These are phyloP conservation scores for Ammodramus savannarum DNA, from an alignment of 2,113 vertebrate species.

Conservation along the genomic window DNA sequence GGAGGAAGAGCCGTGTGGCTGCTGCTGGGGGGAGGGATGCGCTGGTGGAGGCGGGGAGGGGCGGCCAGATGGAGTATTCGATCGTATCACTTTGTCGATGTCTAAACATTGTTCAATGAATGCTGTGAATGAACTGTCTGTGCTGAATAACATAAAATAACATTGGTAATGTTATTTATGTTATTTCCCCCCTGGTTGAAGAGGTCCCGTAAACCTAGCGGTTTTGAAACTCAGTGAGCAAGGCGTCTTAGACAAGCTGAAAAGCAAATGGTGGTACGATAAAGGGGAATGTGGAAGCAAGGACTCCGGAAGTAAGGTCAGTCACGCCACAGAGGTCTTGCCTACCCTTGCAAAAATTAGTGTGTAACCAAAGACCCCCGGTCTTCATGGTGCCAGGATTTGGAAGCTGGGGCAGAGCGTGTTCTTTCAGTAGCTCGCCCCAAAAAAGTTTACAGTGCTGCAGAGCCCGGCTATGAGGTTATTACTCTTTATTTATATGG, in stretches of 20 bases:
- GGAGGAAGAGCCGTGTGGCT: constrained; percentile 74
- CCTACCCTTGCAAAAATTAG: constrained; percentile 73
- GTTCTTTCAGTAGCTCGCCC: not conserved
- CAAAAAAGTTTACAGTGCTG: not conserved
- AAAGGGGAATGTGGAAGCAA: constrained; percentile 98
- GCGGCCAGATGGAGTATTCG: constrained; percentile 91
- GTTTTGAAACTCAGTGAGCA: constrained; percentile 99
- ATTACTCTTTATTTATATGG: constrained; percentile 44
- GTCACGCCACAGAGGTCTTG: constrained; percentile 81
- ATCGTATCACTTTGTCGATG: constrained; percentile 92
- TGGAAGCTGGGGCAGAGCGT: constrained; percentile 13
- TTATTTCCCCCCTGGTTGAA: constrained; percentile 98
- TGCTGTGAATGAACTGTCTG: constrained; percentile 85
- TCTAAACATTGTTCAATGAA: constrained; percentile 81
- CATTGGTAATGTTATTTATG: constrained; percentile 99
- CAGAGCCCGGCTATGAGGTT: not conserved
- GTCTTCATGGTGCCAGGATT: constrained; percentile 49
- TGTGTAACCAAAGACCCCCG: constrained; percentile 52
- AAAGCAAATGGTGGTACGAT: constrained; percentile 99
- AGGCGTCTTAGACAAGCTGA: constrained; percentile 99
- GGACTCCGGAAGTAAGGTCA: constrained; percentile 99
- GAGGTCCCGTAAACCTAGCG: constrained; percentile 99
- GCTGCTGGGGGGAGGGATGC: constrained; percentile 77
- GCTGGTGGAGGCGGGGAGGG: constrained; percentile 70
- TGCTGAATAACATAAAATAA: constrained; percentile 99